Evolutionary conservation across 2,888 invertebrate genomes (phyloP), one percentile per base, ranked within the genome.

Genomic region (Trichopoda pennipes): DNA sequence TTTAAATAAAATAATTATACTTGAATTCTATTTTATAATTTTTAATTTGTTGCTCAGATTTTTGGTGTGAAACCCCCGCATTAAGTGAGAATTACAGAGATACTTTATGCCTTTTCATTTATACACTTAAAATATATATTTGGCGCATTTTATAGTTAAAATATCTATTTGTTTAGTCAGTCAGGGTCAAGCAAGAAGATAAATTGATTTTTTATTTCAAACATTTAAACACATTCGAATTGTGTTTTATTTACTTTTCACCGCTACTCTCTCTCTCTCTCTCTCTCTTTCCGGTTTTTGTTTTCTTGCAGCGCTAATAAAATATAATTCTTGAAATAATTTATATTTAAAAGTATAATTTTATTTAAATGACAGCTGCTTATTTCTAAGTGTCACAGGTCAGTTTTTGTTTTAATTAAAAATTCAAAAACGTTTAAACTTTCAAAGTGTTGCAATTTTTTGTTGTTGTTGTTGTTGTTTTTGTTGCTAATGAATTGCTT

Each of bases 171-270:
- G 38, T 51, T 72, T 79, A 75, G 72, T 79, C 79, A 72, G 66
- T 79, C 79, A 82, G 79, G 82, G 82, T 82, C 79, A 79, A 60
- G 64, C 53, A 72, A 75, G 56, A 61, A 60, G 38, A 63, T 38
- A 55, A 69, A 73, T 60, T 61, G 53, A 47, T 69, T 70, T 70
- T 60, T 61, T 60, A 47, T 69, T 70, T 70, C 51, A 17, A 42
- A 38, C 58, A 47, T 38, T 21, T 53, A 55, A 17, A 35, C 38
- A 66, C 21, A 12, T 60, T 35, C 10, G 12, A n/a, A 32, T 55
- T n/a, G 35, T 35, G n/a, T 35, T 61, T 72, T 60, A 60, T 49
- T 55, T 56, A 28, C 28, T 28, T 28, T 28, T 28, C 38, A 42
- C 51, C 19, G 17, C 23, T 28, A n/a, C n/a, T n/a, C n/a, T n/a